Conservation (phyloP, 2,888 invertebrate genomes). For the Cosmorhoe ocellata region DNA sequence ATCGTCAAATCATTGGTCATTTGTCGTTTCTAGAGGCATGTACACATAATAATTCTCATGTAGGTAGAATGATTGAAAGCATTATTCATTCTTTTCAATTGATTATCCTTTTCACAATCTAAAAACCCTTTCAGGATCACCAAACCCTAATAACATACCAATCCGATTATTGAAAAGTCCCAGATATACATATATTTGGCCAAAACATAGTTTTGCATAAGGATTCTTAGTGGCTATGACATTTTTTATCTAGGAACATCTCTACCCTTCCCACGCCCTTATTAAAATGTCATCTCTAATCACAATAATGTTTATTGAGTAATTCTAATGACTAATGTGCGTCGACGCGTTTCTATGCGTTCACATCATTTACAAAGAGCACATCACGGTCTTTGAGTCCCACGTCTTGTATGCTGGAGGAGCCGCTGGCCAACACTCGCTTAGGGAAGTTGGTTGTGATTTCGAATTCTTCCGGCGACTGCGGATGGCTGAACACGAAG, state of each 20-base stretch:
- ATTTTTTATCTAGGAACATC: too few relatives aligned
- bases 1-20: too few relatives aligned
- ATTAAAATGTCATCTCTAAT: constrained; percentile 22
- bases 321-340: neutral
- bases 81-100: too few relatives aligned
- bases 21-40: too few relatives aligned
- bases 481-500: constrained; percentile 97
- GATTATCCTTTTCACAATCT: too few relatives aligned
- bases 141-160: too few relatives aligned
- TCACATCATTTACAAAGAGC: constrained; percentile 96
- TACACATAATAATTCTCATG: too few relatives aligned
- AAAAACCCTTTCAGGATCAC: too few relatives aligned
- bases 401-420: constrained; percentile 85
- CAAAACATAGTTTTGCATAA: neutral
- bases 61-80: too few relatives aligned
- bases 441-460: constrained; percentile 98
- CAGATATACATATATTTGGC: too few relatives aligned
- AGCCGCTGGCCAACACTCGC: constrained; percentile 87
- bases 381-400: constrained; percentile 95
- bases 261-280: neutral
- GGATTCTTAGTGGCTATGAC: too few relatives aligned
- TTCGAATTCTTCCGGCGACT: constrained; percentile 95
- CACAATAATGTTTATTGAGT: constrained; percentile 19
- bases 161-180: too few relatives aligned
- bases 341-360: constrained; percentile 81